Evolutionary conservation across 2,888 invertebrate genomes (phyloP).

Genomic region (Hipparchia sbordonii): DNA sequence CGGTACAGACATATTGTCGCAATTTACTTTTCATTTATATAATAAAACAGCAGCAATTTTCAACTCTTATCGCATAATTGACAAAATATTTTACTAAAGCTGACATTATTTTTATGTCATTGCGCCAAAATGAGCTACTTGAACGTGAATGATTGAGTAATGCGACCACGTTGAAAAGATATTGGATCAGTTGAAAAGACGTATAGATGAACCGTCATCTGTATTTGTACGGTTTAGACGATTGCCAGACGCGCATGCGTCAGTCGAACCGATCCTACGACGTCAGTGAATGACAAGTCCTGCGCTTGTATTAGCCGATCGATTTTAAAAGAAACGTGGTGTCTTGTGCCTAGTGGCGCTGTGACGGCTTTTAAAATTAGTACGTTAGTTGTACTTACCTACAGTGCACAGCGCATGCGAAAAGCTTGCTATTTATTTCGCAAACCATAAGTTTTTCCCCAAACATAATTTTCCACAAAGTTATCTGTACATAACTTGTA

Average conservation of each 20-base stretch:
- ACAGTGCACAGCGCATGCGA: slow-evolving; percentile 43
- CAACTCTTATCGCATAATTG: slow-evolving; percentile 68
- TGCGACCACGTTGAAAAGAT: slow-evolving; percentile 70
- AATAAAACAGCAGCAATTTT: slow-evolving; percentile 62
- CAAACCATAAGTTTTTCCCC: too few relatives aligned
- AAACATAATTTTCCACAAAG: too few relatives aligned
- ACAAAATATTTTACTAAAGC: slow-evolving; percentile 71
- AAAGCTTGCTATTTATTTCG: slow-evolving; percentile 5
- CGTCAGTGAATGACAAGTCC: slow-evolving; percentile 80
- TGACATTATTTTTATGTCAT: slow-evolving; percentile 71
- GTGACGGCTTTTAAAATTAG: slow-evolving; percentile 47
- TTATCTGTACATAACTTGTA: too few relatives aligned
- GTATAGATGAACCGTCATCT: slow-evolving; percentile 68
- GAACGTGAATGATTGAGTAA: slow-evolving; percentile 68
- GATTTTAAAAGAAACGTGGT: slow-evolving; percentile 74
- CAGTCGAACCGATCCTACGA: slow-evolving; percentile 63
- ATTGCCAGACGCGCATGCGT: slow-evolving; percentile 81
- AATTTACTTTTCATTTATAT: slow-evolving; percentile 74
- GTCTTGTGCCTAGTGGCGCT: slow-evolving; percentile 48
- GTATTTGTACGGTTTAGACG: slow-evolving; percentile 76
- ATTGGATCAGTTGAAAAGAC: slow-evolving; percentile 64
- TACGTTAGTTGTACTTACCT: slow-evolving; percentile 39
- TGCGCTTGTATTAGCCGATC: slow-evolving; percentile 76
- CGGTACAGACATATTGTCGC: slow-evolving; percentile 60
- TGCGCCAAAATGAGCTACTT: slow-evolving; percentile 78